These are phyloP conservation scores for Cochlearius cochlearius DNA, from an alignment of 2,113 vertebrate species.

Conservation along the genomic window DNA sequence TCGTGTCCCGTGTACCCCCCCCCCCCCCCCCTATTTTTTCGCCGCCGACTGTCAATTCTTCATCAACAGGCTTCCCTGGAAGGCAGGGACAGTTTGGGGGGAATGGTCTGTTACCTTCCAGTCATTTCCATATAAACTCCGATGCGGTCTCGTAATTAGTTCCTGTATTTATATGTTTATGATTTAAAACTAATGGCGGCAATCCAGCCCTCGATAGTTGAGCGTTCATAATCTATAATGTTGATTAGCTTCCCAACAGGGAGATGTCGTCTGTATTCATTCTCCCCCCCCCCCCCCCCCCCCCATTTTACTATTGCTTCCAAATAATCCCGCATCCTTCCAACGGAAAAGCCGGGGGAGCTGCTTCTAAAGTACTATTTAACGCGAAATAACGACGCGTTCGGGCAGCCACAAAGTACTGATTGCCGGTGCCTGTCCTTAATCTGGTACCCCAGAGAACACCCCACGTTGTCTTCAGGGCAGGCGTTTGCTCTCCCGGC, in stretches of 20 bases:
- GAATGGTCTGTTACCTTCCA: neutral
- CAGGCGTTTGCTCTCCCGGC: neutral
- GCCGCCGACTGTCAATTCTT: fast-evolving
- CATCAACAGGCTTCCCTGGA: neutral
- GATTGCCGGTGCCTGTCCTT: neutral
- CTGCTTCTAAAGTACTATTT: neutral
- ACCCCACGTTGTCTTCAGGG: neutral
- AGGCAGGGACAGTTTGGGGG: neutral
- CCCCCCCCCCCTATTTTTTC: fast-evolving
- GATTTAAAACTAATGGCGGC: neutral
- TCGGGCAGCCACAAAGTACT: neutral
- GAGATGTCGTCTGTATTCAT: neutral
- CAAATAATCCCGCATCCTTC: neutral
- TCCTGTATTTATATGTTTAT: neutral
- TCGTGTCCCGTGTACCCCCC: too few species aligned
- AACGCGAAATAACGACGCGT: neutral
- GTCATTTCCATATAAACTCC: neutral
- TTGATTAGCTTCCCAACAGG: neutral
- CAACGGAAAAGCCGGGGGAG: neutral
- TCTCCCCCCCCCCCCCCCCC: fast-evolving
- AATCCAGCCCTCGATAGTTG: neutral
- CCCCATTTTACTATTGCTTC: neutral
- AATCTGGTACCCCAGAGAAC: neutral
- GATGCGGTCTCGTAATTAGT: neutral
- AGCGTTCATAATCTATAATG: neutral